phyloP scores from a whole-genome alignment of 2,797 vertebrate genomes.

The Microchirus variegatus region DNA sequence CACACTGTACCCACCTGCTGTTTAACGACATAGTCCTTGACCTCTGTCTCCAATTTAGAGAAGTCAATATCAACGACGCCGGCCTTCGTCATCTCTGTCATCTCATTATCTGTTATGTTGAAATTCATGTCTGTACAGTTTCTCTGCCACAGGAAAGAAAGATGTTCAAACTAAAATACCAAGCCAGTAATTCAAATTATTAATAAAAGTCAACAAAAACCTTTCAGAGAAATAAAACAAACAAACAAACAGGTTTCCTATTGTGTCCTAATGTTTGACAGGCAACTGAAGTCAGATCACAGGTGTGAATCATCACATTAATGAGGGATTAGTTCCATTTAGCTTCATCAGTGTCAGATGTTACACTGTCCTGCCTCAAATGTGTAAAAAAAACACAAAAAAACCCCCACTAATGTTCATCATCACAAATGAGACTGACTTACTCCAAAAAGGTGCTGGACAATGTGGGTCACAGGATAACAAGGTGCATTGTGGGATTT shows the following conservation, averaged over 20 bases:
- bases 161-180: not conserved
- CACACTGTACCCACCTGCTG: conserved; percentile 56
- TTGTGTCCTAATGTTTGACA: too few species aligned
- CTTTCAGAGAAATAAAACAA: too few species aligned
- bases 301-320: too few species aligned
- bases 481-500: conserved; percentile 65
- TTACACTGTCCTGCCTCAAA: too few species aligned
- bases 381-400: not conserved
- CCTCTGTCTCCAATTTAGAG: conserved; percentile 57
- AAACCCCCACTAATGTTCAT: not conserved
- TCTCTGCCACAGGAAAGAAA: conserved; percentile 38
- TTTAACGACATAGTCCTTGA: conserved; percentile 53
- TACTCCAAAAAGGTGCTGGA: conserved; percentile 91
- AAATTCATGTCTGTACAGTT: conserved; percentile 50
- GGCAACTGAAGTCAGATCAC: too few species aligned
- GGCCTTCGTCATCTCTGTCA: conserved; percentile 8
- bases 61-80: conserved; percentile 35
- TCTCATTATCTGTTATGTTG: conserved; percentile 16
- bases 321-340: too few species aligned
- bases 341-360: too few species aligned
- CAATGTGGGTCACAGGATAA: conserved; percentile 86
- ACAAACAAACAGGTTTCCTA: not conserved
- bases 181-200: not conserved
- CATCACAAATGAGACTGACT: conserved; percentile 40
- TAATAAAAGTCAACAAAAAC: not conserved